Evolutionary conservation across 1,140 invertebrate species (phyloP).

Genomic region (Musca vetustissima): DNA sequence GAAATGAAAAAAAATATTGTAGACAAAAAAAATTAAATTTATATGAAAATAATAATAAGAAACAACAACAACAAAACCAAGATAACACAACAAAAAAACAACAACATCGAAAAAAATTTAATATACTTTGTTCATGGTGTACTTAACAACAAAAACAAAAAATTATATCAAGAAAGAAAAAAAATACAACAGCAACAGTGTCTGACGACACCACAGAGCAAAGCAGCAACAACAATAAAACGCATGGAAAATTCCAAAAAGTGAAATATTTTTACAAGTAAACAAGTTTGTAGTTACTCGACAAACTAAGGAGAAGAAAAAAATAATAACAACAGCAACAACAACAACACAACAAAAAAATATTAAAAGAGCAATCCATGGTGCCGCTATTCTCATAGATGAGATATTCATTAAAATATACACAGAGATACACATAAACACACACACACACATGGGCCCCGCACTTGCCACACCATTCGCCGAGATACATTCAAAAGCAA

Average conservation of each 20-base stretch:
- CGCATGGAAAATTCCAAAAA: conserved; percentile 25
- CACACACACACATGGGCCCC: no score
- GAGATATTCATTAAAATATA: no score
- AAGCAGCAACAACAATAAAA: background rate
- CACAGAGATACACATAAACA: no score
- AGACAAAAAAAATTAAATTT: background rate
- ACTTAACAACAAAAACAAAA: no score
- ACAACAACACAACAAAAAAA: background rate
- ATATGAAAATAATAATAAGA: background rate
- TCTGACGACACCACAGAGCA: no score
- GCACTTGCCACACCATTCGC: no score
- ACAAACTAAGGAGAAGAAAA: background rate
- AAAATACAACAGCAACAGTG: conserved; percentile 3
- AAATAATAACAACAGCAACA: background rate
- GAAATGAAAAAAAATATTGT: no score
- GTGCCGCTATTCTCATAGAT: background rate
- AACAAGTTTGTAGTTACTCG: conserved; percentile 11
- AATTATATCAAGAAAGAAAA: background rate
- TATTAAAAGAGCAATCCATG: background rate
- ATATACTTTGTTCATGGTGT: no score
- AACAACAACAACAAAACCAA: no score
- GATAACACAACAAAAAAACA: no score
- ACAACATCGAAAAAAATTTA: no score
- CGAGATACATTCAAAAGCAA: background rate
- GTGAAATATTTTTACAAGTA: conserved; percentile 24